Evolutionary conservation across 2,797 vertebrate genomes (phyloP), one percentile per base, ranked within the genome.

Genomic region (Pangasius krempfi): DNA sequence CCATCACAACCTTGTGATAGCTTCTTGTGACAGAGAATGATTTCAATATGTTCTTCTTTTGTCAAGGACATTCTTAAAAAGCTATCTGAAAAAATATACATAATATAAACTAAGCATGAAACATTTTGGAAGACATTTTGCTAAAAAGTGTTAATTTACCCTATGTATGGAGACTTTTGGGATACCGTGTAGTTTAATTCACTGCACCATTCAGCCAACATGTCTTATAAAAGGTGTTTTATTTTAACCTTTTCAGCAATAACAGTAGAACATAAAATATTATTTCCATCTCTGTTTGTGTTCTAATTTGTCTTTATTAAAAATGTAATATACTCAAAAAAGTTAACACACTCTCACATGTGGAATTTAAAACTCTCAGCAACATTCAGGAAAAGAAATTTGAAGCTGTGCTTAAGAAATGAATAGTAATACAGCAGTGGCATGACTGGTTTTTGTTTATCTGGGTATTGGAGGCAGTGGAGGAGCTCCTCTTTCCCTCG

Each of bases 401-500:
- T 62, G 56, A 44, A 47, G 27, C n/a, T 76, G 12, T 37, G n/a
- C 30, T 87, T 37, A 78, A 60, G n/a, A 30, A 50, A 73, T 79
- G 0, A 58, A 88, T 76, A 54, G 40, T 86, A 87, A 73, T 84
- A 78, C 20, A 85, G 72, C 70, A 79, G 5, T 58, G 68, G 85
- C 33, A 78, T 68, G 14, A 27, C 14, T 52, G 37, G 50, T 40
- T 22, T 89, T 88, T 87, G 90, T 97, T 97, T 95, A 97, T 97
- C 96, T 97, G 0, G 96, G 95, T 90, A 95, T 91, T 66, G 97
- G 97, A 0, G 97, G 97, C n/a, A 97, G 95, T 0, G 97, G 97
- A 0, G 97, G 97, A 0, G 95, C 96, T 58, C 97, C 96, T 94
- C 97, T 95, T 93, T 97, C 96, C 93, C 95, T 96, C 90, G 94